phyloP scores from a whole-genome alignment of 2,113 vertebrate genomes.

The Typhlomys cinereus region DNA sequence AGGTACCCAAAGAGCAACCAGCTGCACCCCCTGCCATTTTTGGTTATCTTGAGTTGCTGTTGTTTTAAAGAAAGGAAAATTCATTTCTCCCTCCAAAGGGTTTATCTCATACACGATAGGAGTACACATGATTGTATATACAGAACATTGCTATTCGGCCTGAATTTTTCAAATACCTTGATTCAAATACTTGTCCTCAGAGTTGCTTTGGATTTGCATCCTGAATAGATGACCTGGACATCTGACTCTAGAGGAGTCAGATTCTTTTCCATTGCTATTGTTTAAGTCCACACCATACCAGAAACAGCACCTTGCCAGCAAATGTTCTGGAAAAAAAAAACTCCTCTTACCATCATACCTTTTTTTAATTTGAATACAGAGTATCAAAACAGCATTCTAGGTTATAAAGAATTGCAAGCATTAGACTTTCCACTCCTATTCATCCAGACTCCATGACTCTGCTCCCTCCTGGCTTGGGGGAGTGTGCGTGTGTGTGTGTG shows the following conservation, averaged over 20 bases:
- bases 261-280: too few species aligned
- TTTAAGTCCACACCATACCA: neutral
- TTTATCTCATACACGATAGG: neutral
- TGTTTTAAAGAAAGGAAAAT: conserved; percentile 38
- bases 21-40: neutral
- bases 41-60: neutral
- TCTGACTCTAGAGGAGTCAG: neutral
- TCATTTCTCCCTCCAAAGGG: neutral
- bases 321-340: neutral
- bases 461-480: neutral
- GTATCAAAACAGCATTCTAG: neutral
- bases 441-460: conserved; percentile 27
- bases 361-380: too few species aligned
- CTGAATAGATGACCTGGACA: neutral
- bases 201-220: neutral
- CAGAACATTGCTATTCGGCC: neutral
- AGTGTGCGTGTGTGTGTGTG: neutral
- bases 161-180: neutral
- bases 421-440: neutral
- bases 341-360: neutral
- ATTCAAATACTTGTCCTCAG: neutral
- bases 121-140: neutral
- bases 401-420: neutral
- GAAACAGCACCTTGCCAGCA: neutral
- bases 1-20: neutral